Evolutionary conservation across 2,888 invertebrate genomes (phyloP).

Genomic region (Thera britannica): DNA sequence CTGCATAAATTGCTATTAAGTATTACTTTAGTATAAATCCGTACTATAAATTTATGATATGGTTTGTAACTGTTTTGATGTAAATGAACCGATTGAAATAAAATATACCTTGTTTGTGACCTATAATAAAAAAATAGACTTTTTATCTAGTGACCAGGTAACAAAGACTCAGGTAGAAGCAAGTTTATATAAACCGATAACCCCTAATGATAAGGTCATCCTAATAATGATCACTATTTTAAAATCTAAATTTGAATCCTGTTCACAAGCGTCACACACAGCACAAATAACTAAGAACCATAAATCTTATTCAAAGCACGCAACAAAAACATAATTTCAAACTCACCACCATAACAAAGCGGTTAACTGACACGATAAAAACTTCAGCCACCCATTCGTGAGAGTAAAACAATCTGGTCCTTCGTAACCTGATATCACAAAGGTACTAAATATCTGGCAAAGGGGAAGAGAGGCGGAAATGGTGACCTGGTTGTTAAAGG

Average conservation of each 20-base stretch:
- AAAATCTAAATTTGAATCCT: not conserved
- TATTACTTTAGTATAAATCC: too few species aligned
- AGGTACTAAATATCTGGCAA: conserved; percentile 41
- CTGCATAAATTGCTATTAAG: not conserved
- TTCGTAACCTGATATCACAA: conserved; percentile 37
- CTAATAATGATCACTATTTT: not conserved
- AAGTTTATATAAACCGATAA: not conserved
- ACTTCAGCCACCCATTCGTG: conserved; percentile 22
- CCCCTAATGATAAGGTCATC: not conserved
- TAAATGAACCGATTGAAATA: too few species aligned
- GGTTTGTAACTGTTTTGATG: too few species aligned
- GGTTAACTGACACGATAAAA: conserved; percentile 25
- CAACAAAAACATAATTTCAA: conserved; percentile 16
- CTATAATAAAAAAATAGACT: too few species aligned
- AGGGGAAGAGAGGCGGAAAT: conserved; percentile 50
- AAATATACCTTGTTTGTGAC: too few species aligned
- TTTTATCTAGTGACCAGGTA: too few species aligned
- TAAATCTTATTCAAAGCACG: conserved; percentile 24
- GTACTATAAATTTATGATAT: not conserved
- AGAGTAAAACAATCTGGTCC: conserved; percentile 29
- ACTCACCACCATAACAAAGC: conserved; percentile 14
- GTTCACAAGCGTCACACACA: not conserved
- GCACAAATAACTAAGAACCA: conserved; percentile 13
- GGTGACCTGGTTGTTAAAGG: conserved; percentile 61
- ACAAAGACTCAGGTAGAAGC: not conserved